phyloP scores from a whole-genome alignment of 1,140 invertebrate species.

The Caenorhabditis briggsae region DNA sequence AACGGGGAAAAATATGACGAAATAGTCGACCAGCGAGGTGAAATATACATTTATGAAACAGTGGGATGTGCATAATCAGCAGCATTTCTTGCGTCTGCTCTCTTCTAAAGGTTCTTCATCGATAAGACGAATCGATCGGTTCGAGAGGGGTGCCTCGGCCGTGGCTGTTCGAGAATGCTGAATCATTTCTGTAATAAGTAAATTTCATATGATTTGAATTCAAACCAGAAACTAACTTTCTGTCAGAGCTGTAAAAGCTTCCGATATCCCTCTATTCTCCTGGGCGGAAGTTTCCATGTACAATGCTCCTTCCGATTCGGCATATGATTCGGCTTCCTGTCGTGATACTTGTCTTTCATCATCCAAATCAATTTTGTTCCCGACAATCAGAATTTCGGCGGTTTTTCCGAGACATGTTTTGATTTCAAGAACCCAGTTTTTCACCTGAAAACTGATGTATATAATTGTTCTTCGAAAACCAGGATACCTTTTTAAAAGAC shows the following conservation, averaged over 20 bases:
- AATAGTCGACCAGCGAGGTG: conserved; percentile 22
- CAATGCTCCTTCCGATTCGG: conserved; percentile 90
- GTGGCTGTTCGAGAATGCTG: background rate
- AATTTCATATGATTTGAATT: background rate
- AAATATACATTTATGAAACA: background rate
- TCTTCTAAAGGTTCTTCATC: conserved; percentile 31
- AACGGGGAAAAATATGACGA: conserved; percentile 27
- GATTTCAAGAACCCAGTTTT: conserved; percentile 98
- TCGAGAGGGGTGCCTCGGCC: conserved; percentile 7
- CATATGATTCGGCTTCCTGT: conserved; percentile 91
- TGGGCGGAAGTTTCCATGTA: conserved; percentile 97
- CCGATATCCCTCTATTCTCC: conserved; percentile 90
- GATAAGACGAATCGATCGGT: conserved; percentile 51
- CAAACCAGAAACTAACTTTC: conserved; percentile 54
- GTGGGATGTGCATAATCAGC: background rate
- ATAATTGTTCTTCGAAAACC: background rate
- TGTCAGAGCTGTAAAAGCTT: conserved; percentile 84
- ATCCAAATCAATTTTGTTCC: conserved; percentile 97
- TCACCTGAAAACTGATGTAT: conserved; percentile 83
- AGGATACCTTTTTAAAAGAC: conserved; percentile 90
- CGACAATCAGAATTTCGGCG: conserved; percentile 91
- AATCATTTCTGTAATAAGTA: conserved; percentile 54
- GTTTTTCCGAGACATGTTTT: conserved; percentile 94
- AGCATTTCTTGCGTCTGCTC: background rate
- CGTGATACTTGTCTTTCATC: conserved; percentile 87